A percentile compares a stretch with the other conserved stretches of the same genome.
phyloP scores from a whole-genome alignment of 2,888 invertebrate species.

The Lamellibrachia columna region DNA sequence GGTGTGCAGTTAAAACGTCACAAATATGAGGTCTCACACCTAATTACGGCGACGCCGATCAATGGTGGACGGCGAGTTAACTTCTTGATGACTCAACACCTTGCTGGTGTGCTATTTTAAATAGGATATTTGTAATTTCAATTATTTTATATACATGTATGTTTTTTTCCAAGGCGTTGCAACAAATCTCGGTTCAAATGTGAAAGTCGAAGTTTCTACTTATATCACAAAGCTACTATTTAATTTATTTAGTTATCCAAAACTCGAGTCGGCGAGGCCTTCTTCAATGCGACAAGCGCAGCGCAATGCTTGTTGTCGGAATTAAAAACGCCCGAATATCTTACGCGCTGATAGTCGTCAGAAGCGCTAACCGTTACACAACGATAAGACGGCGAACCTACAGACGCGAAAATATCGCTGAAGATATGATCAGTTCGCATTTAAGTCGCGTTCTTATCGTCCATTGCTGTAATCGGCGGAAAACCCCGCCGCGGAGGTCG shows the following conservation, averaged over 20 bases:
- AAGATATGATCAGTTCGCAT: conserved; percentile 12
- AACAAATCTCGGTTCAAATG: neutral
- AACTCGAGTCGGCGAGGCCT: neutral
- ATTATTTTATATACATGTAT: neutral
- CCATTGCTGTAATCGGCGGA: neutral
- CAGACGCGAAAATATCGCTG: conserved; percentile 9
- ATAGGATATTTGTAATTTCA: neutral
- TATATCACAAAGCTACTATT: neutral
- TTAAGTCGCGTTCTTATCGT: neutral
- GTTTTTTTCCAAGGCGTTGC: neutral
- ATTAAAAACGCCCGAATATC: neutral
- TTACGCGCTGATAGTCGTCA: neutral
- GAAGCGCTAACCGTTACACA: neutral
- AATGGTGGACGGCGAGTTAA: neutral
- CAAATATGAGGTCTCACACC: conserved; percentile 5
- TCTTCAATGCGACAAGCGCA: neutral
- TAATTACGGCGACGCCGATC: neutral
- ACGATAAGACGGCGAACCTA: neutral
- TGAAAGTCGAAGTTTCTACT: neutral
- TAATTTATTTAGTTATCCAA: neutral
- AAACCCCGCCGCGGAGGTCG: neutral
- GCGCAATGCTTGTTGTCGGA: neutral
- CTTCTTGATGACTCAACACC: neutral
- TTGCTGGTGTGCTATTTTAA: neutral
- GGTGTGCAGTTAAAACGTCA: conserved; percentile 6